phyloP scores from a whole-genome alignment of 2,888 invertebrate genomes.

The Linnaemya tessellans region DNA sequence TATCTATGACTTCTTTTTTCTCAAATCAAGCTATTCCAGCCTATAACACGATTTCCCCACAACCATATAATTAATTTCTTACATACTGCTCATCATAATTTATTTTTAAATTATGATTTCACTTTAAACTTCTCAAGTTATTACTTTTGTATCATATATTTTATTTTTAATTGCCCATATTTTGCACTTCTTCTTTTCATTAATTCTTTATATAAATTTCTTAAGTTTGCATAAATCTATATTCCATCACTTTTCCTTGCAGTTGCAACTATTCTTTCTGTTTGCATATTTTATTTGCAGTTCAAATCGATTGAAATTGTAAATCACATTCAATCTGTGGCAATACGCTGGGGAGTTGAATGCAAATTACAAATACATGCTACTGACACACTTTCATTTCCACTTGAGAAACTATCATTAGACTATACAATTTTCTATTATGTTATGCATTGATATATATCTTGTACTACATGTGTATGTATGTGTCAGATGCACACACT shows the following conservation, averaged over 20 bases:
- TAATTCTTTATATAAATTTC: conserved; percentile 36
- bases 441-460: conserved; percentile 64
- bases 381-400: conserved; percentile 65
- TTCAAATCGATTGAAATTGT: conserved; percentile 60
- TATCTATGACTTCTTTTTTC: too few relatives aligned
- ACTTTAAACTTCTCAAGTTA: neutral
- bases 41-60: too few relatives aligned
- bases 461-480: conserved; percentile 29
- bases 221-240: conserved; percentile 47
- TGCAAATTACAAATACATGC: conserved; percentile 60
- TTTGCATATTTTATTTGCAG: conserved; percentile 37
- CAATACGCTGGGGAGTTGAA: conserved; percentile 46
- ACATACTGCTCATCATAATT: neutral
- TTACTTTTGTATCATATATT: neutral
- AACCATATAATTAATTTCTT: too few relatives aligned
- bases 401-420: conserved; percentile 68
- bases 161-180: conserved; percentile 6
- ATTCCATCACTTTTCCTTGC: neutral
- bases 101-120: neutral
- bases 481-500: neutral
- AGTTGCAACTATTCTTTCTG: neutral
- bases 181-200: neutral
- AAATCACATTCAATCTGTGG: conserved; percentile 52
- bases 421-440: conserved; percentile 59
- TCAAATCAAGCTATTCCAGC: too few relatives aligned